Base-by-base conservation (phyloP, 2,113 vertebrate genomes). In the Corythornis vintsioides region DNA sequence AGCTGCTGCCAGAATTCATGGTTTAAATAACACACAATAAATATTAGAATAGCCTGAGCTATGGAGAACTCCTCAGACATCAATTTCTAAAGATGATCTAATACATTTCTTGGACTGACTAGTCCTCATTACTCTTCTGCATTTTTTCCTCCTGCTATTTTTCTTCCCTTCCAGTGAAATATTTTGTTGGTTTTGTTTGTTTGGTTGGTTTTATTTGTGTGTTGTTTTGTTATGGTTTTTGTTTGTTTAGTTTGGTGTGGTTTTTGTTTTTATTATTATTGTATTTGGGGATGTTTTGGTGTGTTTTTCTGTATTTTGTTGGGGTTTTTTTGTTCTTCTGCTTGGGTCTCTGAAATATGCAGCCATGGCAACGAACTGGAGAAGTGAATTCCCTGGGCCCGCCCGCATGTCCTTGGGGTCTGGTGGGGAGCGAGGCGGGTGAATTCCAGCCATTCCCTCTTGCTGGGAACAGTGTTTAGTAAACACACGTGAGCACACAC, bases 401-500 rank as follows among this genome's bases (percentile, higher is more conserved):
- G 4, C 92, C n/a, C 16, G 55, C 20, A 3, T 29, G 80, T 91
- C 89, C 87, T 65, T 67, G 64, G 88, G 74, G 92, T 50, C 69
- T 76, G 45, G 19, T 3, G 3, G 17, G 42, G 59, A 52, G 45
- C 2, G 6, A 42, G 25, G 61, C 26, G 81, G 25, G 21, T 79
- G 72, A 95, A 97, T 97, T 95, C 96, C 93, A 92, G 72, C 85
- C 84, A 85, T 95, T 96, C 94, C 61, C 92, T 92, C 92, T 83
- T 0, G 4, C 71, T 7, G 8, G 82, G 83, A 95, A 65, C 88
- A 11, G 15, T 76, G 71, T 89, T 95, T 95, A 56, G 86, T 95
- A 96, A 96, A 96, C 72, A 93, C 69, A 52, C 2, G 1, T 14
- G 10, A 52, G 80, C 69, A 55, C 83, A 86, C 57, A 53, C 76